Evolutionary conservation across 2,797 vertebrate genomes (phyloP), one percentile per base, ranked within the genome.

Genomic region (Leptatherina wallacei): DNA sequence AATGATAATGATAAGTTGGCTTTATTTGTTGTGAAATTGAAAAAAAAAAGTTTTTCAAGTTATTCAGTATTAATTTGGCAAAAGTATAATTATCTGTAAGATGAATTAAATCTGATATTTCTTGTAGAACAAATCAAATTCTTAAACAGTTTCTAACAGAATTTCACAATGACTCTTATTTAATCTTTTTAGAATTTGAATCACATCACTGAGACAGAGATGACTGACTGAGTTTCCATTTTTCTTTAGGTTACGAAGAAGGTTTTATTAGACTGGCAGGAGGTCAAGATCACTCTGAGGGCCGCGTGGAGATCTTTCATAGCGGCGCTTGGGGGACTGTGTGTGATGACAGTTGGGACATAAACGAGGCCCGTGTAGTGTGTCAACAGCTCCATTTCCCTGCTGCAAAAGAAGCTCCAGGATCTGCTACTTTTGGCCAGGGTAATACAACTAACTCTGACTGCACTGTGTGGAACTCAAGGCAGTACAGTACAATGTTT

Each of bases 261-360:
- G 78, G 73, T 35, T 57, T n/a, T 0, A 18, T 88, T 8, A 82
- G 73, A 66, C 61, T 90, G 72, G 65, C 0, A 20, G 82, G 44
- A 33, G 82, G 89, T 24, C 12, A 63, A 29, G 9, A 65, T 36
- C 1, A 12, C 29, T 32, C 35, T 1, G 88, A 90, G 65, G 88
- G 90, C 5, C 85, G 88, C 22, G 85, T 91, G 70, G 88, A 90
- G 72, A 73, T 91, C 75, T 89, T 80, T 65, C 65, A 86, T 36
- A 1, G 73, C 4, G 84, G 88, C 24, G 10, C 11, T 14, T 91
- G 85, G 88, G 88, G 88, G 4, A 88, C 85, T 1, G 68, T 91
- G 56, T 91, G 89, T 1, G 73, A 89, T 10, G 87, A 89, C 18
- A 0, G 0, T 2, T 89, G 84, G 80, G 85, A 78, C 47, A 71